Conservation (phyloP, 1,140 invertebrate species). For the Achroia grisella region DNA sequence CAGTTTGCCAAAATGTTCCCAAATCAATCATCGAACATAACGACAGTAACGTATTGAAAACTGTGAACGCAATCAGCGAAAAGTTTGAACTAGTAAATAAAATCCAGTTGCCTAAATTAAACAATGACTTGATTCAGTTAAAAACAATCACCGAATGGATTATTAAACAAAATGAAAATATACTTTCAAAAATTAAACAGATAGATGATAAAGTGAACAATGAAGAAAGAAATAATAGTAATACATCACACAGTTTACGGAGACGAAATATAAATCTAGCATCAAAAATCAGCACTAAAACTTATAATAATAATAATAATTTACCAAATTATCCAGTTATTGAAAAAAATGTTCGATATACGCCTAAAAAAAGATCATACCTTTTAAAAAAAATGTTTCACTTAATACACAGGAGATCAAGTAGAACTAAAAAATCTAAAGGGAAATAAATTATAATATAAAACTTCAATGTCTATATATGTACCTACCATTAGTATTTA, state of each 20-base stretch:
- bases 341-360: slow-evolving; percentile 28
- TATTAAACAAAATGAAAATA: slow-evolving; percentile 41
- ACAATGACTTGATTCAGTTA: slow-evolving; percentile 37
- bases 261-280: slow-evolving; percentile 27
- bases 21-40: slow-evolving; percentile 6
- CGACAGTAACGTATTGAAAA: slow-evolving; percentile 15
- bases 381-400: slow-evolving; percentile 35
- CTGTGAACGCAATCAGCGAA: slow-evolving; percentile 31
- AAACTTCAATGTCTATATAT: too few species aligned
- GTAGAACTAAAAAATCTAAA: slow-evolving; percentile 3
- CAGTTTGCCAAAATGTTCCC: slow-evolving; percentile 29
- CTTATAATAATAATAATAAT: slow-evolving; percentile 10
- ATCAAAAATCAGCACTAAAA: slow-evolving; percentile 17
- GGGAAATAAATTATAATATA: too few species aligned
- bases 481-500: too few species aligned
- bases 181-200: slow-evolving; percentile 31
- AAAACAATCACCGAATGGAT: slow-evolving; percentile 35
- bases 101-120: slow-evolving; percentile 50
- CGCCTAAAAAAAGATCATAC: slow-evolving; percentile 32
- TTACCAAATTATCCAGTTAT: slow-evolving; percentile 6
- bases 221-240: slow-evolving; percentile 8
- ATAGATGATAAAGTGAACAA: slow-evolving; percentile 14
- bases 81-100: slow-evolving; percentile 55
- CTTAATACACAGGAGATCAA: slow-evolving; percentile 33
- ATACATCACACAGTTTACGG: slow-evolving; percentile 10